A percentile compares a stretch with the other conserved stretches of the same genome.
Evolutionary conservation across 2,888 invertebrate genomes (phyloP).

Genomic region (Sarcophaga carnaria): DNA sequence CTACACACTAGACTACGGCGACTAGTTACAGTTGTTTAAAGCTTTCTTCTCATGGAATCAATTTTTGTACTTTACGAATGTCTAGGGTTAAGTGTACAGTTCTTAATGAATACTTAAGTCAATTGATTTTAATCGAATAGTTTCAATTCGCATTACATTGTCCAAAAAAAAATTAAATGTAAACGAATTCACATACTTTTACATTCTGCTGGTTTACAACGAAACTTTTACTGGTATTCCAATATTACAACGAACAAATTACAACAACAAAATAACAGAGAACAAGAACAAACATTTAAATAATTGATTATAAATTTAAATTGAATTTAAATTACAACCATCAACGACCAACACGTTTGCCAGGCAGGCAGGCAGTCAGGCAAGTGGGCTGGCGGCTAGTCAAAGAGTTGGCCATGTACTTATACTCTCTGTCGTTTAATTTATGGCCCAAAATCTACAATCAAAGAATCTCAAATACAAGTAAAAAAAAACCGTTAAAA

Average conservation of each 20-base stretch:
- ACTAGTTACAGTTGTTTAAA: no score
- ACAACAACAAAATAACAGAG: not conserved
- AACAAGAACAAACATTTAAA: conserved; percentile 64
- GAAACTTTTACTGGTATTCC: conserved; percentile 26
- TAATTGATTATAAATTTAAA: conserved; percentile 70
- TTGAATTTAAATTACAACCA: conserved; percentile 68
- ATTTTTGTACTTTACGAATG: no score
- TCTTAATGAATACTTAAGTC: not conserved
- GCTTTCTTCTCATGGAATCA: no score
- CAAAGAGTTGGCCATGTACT: not conserved
- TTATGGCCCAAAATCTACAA: conserved; percentile 45
- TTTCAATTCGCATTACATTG: not conserved
- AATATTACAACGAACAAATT: conserved; percentile 42
- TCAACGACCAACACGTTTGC: conserved; percentile 51
- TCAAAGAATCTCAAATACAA: conserved; percentile 36
- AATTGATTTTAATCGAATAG: not conserved
- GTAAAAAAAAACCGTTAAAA: conserved; percentile 1
- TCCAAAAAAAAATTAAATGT: not conserved
- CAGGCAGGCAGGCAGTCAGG: not conserved
- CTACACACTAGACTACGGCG: no score
- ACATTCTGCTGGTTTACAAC: not conserved
- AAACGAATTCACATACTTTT: not conserved
- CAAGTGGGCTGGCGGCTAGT: not conserved
- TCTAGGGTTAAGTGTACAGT: no score
- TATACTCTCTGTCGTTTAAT: conserved; percentile 35